Base-by-base conservation (phyloP, 2,797 vertebrate species). In the Phoeniculus purpureus region DNA sequence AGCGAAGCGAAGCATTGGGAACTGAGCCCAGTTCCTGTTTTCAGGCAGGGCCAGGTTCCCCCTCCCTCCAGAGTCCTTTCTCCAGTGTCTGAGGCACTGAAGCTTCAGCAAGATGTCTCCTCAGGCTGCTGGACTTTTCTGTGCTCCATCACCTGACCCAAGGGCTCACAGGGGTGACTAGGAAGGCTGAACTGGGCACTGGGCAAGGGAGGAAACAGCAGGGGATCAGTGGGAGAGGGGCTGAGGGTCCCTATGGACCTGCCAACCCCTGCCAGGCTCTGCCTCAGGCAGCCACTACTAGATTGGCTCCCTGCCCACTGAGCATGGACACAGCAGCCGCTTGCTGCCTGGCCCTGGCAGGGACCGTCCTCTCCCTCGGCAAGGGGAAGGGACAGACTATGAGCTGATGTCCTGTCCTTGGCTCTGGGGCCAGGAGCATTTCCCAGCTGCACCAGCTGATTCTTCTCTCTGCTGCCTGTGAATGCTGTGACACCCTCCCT, bases 91-190 rank as follows among this genome's bases (percentile, higher is more conserved):
- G 22, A 78, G 59, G 26, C 32, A 15, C 56, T 0, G 1, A 15
- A 50, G 64, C 83, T 70, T 58, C 22, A 29, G 32, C 59, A 92
- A 89, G 56, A 93, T 67, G 71, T 54, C 56, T 86, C 7, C 77
- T 52, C 0, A 0, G 23, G 75, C 81, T 65, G 31, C 72, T 5
- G 10, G 48, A 23, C 65, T 64, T 62, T 19, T 34, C 48, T 50
- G 0, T 0, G 0, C 54, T 74, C 20, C 66, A 0, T 0, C 10
- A 71, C 74, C 60, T 32, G 65, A 37, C 70, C 22, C 2, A 0
- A 17, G 2, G 2, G 29, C 55, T 59, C n/a, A 20, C 0, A 0
- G 27, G 23, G 13, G 25, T 4, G 62, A 43, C 1, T 37, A 2
- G 54, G 45, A 59, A 66, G 18, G 26, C 61, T 55, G 61, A 81